A percentile compares a stretch with the other conserved stretches of the same genome.
These are phyloP conservation scores for Sacculina carcini DNA, from an alignment of 2,888 invertebrate genomes.

Conservation along the genomic window DNA sequence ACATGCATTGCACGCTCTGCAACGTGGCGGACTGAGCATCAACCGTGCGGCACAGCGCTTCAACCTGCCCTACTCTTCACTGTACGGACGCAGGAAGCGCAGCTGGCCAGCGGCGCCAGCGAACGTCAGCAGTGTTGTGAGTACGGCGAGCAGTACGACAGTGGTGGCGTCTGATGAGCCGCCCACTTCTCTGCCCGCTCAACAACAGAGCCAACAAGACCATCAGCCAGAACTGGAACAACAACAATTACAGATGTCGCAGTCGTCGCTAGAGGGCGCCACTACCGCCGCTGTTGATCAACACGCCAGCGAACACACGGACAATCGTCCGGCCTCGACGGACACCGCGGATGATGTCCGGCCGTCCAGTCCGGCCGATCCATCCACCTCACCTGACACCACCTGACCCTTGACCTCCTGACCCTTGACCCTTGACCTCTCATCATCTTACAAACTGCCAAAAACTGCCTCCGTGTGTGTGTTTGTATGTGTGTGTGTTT, in stretches of 20 bases:
- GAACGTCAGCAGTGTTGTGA: constrained; percentile 13
- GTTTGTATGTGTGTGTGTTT: no score
- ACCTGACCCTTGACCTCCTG: neutral
- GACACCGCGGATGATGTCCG: constrained; percentile 9
- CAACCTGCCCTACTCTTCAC: constrained; percentile 64
- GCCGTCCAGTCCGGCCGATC: constrained; percentile 2
- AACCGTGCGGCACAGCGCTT: constrained; percentile 78
- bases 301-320: constrained; percentile 3
- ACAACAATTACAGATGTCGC: neutral
- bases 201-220: constrained; percentile 1
- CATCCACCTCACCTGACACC: neutral
- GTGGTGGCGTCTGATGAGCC: neutral
- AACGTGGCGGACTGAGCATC: constrained; percentile 72
- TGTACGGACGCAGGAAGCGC: constrained; percentile 56
- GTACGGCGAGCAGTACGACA: constrained; percentile 13
- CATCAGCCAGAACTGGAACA: neutral
- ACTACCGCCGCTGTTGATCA: neutral
- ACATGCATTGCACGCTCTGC: constrained; percentile 63
- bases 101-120: constrained; percentile 13
- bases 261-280: no score
- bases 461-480: no score
- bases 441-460: no score
- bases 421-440: neutral
- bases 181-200: neutral
- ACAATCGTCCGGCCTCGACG: no score